Conservation (phyloP, 2,113 vertebrate species). For the Pituophis catenifer region DNA sequence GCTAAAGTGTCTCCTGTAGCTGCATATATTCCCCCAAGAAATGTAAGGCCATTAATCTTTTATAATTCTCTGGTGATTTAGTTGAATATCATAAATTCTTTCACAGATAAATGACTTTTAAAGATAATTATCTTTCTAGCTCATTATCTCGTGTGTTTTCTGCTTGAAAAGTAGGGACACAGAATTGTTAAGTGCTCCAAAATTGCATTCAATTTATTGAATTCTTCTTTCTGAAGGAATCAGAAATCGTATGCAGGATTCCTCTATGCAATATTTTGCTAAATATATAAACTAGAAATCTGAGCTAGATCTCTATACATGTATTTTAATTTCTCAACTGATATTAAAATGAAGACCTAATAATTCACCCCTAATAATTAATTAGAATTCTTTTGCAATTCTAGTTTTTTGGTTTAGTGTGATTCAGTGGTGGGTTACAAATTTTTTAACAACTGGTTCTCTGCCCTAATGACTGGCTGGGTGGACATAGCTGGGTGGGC, state of each 20-base stretch:
- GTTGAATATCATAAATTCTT: not conserved
- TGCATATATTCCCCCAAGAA: slow-evolving; percentile 11
- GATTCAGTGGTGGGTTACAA: too few relatives aligned
- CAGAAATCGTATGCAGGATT: not conserved
- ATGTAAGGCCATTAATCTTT: slow-evolving; percentile 1
- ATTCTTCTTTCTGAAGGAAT: slow-evolving; percentile 20
- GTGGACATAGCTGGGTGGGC: too few relatives aligned
- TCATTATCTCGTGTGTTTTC: not conserved
- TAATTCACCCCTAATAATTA: not conserved
- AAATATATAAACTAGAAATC: slow-evolving; percentile 11
- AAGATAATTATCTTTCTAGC: slow-evolving; percentile 18
- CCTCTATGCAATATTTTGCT: not conserved
- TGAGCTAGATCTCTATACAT: not conserved
- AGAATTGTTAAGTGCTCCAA: slow-evolving; percentile 19
- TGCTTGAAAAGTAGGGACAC: slow-evolving; percentile 27
- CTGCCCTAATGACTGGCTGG: too few relatives aligned
- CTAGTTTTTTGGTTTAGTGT: not conserved
- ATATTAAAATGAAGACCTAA: not conserved
- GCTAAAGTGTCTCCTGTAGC: slow-evolving; percentile 13
- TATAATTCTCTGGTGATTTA: slow-evolving; percentile 29
- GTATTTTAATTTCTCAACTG: slow-evolving; percentile 11
- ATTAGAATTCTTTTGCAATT: not conserved
- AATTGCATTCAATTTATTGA: slow-evolving; percentile 34
- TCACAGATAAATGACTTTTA: slow-evolving; percentile 28
- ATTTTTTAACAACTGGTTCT: too few relatives aligned